These are phyloP conservation scores for Hippocampus mohnikei DNA, from an alignment of 2,113 vertebrate species.

Conservation along the genomic window DNA sequence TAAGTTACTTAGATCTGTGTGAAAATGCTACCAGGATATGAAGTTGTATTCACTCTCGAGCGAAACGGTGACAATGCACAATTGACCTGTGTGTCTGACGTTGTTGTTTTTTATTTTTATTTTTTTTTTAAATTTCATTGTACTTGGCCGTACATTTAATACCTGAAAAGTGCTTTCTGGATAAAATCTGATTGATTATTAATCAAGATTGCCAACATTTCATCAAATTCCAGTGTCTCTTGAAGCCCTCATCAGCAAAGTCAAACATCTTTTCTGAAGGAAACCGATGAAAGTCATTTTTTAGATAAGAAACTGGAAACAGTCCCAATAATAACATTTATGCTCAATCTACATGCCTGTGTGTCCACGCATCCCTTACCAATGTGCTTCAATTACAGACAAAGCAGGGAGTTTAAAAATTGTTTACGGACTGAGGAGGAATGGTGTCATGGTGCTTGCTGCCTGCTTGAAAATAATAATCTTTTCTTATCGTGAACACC, in stretches of 20 bases:
- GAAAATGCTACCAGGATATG: neutral
- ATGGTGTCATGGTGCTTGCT: slow-evolving; percentile 17
- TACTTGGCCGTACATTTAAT: neutral
- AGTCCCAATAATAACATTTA: neutral
- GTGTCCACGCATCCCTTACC: neutral
- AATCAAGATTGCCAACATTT: too few relatives aligned
- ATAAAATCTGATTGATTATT: too few relatives aligned
- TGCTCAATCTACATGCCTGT: neutral
- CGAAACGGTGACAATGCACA: too few relatives aligned
- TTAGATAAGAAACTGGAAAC: neutral
- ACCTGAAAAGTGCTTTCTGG: too few relatives aligned
- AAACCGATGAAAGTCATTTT: neutral
- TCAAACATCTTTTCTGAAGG: neutral
- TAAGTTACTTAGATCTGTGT: neutral
- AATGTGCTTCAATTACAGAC: neutral
- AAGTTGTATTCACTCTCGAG: too few relatives aligned
- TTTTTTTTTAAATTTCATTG: neutral
- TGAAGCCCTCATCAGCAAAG: neutral
- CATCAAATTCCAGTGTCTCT: too few relatives aligned
- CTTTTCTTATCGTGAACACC: slow-evolving; percentile 29
- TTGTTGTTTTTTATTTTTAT: neutral
- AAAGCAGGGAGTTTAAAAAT: slow-evolving; percentile 13
- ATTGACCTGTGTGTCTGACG: neutral
- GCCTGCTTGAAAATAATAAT: slow-evolving; percentile 21
- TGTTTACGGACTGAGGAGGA: slow-evolving; percentile 14